These are phyloP conservation scores for Plecotus auritus DNA, from an alignment of 2,113 vertebrate species.

Conservation along the genomic window DNA sequence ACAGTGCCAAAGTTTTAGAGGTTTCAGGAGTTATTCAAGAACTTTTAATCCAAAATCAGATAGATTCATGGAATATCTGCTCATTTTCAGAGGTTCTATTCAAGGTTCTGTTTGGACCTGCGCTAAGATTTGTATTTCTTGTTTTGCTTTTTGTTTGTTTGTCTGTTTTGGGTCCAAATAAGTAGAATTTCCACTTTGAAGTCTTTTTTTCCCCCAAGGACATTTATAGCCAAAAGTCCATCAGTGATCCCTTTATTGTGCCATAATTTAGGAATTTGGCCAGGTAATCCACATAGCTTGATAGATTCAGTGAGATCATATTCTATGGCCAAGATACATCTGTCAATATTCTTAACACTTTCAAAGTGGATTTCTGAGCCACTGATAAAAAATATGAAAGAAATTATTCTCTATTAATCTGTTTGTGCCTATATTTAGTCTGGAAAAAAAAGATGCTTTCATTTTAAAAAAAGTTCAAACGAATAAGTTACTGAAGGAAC, in stretches of 20 bases:
- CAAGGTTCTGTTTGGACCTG: neutral
- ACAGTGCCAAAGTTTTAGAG: neutral
- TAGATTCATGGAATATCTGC: neutral
- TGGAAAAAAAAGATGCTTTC: neutral
- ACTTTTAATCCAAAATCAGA: neutral
- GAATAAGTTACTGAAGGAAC: conserved; percentile 19
- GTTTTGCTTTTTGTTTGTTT: neutral
- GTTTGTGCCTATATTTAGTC: neutral
- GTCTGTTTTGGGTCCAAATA: neutral
- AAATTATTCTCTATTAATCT: neutral
- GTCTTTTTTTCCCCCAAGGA: neutral
- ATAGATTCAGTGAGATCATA: neutral
- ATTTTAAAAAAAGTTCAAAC: conserved; percentile 24
- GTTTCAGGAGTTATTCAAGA: neutral
- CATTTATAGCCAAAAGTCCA: neutral
- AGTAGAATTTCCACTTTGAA: neutral
- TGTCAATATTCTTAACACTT: neutral
- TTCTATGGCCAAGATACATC: neutral
- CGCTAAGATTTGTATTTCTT: neutral
- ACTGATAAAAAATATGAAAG: neutral
- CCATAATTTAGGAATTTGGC: neutral
- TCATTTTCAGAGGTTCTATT: neutral
- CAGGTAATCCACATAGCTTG: neutral
- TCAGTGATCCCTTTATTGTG: neutral
- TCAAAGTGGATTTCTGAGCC: neutral